Evolutionary conservation across 2,888 invertebrate species (phyloP).

Genomic region (Diarsia rubi): DNA sequence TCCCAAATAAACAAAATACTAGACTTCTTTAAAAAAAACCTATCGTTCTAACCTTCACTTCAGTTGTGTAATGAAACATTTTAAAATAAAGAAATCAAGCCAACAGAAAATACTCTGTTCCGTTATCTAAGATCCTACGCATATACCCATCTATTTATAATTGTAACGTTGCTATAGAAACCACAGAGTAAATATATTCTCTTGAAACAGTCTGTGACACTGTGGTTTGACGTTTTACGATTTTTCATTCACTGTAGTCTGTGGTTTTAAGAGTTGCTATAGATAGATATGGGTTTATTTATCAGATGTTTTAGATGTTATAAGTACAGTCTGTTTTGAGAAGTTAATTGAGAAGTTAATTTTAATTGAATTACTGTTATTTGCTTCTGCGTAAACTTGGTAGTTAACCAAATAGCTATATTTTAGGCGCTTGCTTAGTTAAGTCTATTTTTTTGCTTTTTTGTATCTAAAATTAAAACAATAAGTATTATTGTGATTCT

Average conservation of each 20-base stretch:
- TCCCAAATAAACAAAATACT: background rate
- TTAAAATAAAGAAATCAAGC: conserved; percentile 25
- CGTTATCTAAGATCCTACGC: conserved; percentile 41
- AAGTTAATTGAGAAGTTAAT: conserved; percentile 14
- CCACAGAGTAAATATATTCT: conserved; percentile 52
- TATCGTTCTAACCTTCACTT: background rate
- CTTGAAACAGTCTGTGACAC: conserved; percentile 25
- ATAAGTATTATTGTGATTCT: background rate
- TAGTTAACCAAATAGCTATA: background rate
- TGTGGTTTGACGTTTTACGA: conserved; percentile 1
- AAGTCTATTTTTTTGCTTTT: background rate
- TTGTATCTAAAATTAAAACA: background rate
- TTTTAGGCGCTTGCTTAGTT: background rate
- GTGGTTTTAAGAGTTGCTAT: conserved; percentile 31
- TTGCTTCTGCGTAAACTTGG: background rate
- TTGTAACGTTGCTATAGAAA: conserved; percentile 36
- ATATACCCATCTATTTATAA: conserved; percentile 35
- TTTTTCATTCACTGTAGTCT: conserved; percentile 37
- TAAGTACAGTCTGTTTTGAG: background rate
- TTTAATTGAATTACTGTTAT: conserved; percentile 18
- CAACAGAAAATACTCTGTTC: conserved; percentile 10
- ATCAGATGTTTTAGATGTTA: conserved; percentile 31
- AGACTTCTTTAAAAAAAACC: background rate
- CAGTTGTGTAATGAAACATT: background rate
- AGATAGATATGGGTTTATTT: conserved; percentile 1